phyloP scores from a whole-genome alignment of 2,888 invertebrate genomes.

The Onthophagus sagittarius region DNA sequence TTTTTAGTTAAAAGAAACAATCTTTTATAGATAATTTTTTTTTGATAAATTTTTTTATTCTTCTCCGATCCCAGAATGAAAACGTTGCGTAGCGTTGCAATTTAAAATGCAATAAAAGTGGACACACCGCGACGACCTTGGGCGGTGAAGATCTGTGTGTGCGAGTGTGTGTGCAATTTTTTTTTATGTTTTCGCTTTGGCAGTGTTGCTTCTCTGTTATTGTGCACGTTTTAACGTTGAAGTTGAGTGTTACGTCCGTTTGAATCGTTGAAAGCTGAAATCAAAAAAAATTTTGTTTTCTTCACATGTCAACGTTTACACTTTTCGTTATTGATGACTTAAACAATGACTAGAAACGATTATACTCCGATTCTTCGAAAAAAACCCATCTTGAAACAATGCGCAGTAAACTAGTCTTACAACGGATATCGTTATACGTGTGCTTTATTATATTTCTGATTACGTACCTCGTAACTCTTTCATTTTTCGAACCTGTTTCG shows the following conservation, averaged over 20 bases:
- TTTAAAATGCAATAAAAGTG: constrained; percentile 14
- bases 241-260: constrained; percentile 16
- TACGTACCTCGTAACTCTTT: too few species aligned
- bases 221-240: constrained; percentile 27
- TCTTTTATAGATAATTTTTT: background rate
- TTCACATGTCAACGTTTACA: too few species aligned
- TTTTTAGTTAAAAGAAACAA: background rate
- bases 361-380: too few species aligned
- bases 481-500: too few species aligned
- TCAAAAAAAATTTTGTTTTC: too few species aligned
- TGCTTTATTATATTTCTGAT: too few species aligned
- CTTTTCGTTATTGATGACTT: too few species aligned
- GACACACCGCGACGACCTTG: constrained; percentile 10
- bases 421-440: too few species aligned
- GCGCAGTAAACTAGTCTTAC: too few species aligned
- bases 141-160: background rate
- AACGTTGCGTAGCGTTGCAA: constrained; percentile 2
- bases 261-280: too few species aligned
- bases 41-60: background rate
- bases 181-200: background rate
- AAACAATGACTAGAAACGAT: too few species aligned
- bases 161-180: background rate
- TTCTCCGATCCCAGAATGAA: background rate
- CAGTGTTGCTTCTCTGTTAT: constrained; percentile 3
- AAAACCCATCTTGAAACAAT: too few species aligned